phyloP scores from a whole-genome alignment of 2,113 vertebrate genomes.

The Butorides virescens region DNA sequence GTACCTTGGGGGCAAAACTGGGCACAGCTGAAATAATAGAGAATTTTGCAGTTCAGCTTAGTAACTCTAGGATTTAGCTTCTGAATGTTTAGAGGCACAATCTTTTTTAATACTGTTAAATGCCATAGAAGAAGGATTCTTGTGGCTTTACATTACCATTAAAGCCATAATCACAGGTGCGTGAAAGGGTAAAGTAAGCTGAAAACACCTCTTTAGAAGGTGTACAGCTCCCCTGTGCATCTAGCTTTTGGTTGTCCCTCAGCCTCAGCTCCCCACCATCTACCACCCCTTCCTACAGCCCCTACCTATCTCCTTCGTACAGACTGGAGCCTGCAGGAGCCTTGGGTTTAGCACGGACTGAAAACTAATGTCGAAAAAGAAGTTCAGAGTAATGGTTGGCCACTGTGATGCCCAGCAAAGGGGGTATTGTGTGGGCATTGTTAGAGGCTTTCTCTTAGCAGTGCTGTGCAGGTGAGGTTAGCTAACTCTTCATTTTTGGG shows the following conservation, averaged over 20 bases:
- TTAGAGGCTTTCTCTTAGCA: neutral
- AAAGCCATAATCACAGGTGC: neutral
- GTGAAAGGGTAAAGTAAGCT: neutral
- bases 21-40: neutral
- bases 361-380: neutral
- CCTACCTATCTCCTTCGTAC: neutral
- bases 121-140: neutral
- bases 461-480: neutral
- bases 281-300: neutral
- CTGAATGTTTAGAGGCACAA: neutral
- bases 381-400: neutral
- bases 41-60: neutral
- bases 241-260: neutral
- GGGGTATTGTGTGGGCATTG: neutral
- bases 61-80: neutral
- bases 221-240: neutral
- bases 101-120: neutral
- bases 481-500: neutral
- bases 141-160: neutral
- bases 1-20: neutral
- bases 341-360: neutral
- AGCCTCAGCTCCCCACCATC: accelerated
- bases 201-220: neutral
- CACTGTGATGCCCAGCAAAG: neutral
- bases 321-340: neutral